Percentiles rank a stretch among this genome's conserved stretches.
Conservation (phyloP, 2,888 invertebrate genomes). For the Automeris io region DNA sequence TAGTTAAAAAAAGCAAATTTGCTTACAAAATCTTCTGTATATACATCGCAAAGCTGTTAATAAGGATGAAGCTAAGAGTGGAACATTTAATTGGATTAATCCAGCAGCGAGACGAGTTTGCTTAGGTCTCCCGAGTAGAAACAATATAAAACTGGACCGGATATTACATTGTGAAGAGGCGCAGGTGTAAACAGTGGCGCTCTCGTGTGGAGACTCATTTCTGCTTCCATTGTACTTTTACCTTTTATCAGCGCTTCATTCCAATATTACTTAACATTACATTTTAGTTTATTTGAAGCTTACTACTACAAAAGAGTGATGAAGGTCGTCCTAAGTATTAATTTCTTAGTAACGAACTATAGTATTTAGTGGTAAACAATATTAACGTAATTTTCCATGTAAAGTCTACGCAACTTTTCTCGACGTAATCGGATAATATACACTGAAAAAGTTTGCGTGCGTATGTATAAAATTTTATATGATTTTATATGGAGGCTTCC, state of each 20-base stretch:
- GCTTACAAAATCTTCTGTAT: slow-evolving; percentile 1
- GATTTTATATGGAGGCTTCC: too few relatives aligned
- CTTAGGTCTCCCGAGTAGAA: slow-evolving; percentile 58
- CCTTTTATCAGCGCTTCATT: slow-evolving; percentile 19
- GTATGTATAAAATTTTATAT: too few relatives aligned
- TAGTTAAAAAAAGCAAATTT: too few relatives aligned
- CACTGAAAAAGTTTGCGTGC: too few relatives aligned
- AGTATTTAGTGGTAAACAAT: too few relatives aligned
- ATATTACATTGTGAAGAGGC: slow-evolving; percentile 66
- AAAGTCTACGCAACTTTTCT: too few relatives aligned
- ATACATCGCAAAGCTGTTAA: slow-evolving; percentile 27
- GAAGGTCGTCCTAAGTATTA: too few relatives aligned
- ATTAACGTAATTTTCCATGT: too few relatives aligned
- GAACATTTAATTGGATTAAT: slow-evolving; percentile 62
- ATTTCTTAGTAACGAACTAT: too few relatives aligned
- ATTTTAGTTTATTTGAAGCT: too few relatives aligned
- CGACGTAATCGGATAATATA: too few relatives aligned
- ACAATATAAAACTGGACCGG: slow-evolving; percentile 67
- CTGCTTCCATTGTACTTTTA: slow-evolving; percentile 48
- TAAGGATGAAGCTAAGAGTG: slow-evolving; percentile 39
- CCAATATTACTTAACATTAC: neutral
- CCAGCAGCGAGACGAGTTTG: slow-evolving; percentile 54
- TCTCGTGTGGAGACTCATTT: slow-evolving; percentile 43
- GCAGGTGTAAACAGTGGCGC: slow-evolving; percentile 55
- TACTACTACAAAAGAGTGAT: too few relatives aligned